Percentiles rank a stretch among this genome's conserved stretches.
These are phyloP conservation scores for Lysandra bellargus DNA, from an alignment of 2,888 invertebrate genomes.

Conservation along the genomic window DNA sequence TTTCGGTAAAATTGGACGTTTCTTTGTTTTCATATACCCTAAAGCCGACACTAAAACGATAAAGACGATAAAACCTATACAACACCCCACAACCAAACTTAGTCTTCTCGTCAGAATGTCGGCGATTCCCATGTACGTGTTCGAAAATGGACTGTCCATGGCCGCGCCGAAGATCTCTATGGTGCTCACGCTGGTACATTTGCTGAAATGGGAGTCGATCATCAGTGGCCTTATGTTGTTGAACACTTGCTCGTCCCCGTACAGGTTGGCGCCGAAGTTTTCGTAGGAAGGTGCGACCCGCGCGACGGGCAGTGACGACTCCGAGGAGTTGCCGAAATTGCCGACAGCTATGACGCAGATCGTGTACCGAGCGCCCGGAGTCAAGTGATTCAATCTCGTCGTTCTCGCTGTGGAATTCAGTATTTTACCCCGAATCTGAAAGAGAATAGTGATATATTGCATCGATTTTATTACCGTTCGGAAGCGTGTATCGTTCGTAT, in stretches of 20 bases:
- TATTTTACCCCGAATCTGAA: conserved; percentile 87
- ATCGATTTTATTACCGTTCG: conserved; percentile 3
- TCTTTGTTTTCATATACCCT: conserved; percentile 91
- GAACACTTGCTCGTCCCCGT: conserved; percentile 82
- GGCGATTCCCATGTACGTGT: conserved; percentile 85
- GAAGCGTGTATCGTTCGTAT: conserved; percentile 15
- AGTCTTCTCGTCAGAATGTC: conserved; percentile 90
- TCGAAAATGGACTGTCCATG: conserved; percentile 78
- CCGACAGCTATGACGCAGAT: conserved; percentile 94
- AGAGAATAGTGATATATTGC: conserved; percentile 26
- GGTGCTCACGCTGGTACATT: conserved; percentile 88
- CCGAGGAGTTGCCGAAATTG: conserved; percentile 79
- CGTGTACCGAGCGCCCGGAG: conserved; percentile 89
- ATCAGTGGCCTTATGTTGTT: conserved; percentile 63
- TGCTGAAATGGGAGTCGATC: conserved; percentile 86
- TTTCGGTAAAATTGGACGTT: conserved; percentile 88
- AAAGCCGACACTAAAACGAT: conserved; percentile 90
- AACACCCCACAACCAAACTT: conserved; percentile 92
- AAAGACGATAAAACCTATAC: conserved; percentile 92
- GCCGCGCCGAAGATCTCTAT: conserved; percentile 85
- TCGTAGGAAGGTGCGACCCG: conserved; percentile 69
- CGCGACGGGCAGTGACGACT: conserved; percentile 72
- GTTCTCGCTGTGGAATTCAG: conserved; percentile 87
- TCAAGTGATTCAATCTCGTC: conserved; percentile 86
- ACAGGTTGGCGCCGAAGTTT: conserved; percentile 62